Conservation (phyloP, 2,113 vertebrate genomes). For the Pao palembangensis region DNA sequence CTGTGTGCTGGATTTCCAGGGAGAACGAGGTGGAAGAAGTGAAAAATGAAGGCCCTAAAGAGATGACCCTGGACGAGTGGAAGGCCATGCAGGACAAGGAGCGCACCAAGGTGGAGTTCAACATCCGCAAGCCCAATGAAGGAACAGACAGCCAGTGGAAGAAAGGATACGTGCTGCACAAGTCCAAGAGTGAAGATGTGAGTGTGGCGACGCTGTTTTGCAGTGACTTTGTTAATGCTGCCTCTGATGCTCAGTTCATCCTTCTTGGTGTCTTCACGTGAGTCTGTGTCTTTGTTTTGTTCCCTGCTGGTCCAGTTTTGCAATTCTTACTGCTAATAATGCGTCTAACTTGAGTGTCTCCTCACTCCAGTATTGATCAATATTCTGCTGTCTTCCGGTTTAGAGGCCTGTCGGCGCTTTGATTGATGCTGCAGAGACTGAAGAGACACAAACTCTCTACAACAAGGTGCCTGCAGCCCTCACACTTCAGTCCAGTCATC, state of each 20-base stretch:
- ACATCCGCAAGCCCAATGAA: conserved; percentile 98
- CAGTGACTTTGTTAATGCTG: not conserved
- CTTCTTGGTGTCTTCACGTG: too few species aligned
- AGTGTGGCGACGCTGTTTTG: conserved; percentile 23
- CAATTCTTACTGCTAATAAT: not conserved
- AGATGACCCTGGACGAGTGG: conserved; percentile 99
- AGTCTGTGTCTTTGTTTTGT: too few species aligned
- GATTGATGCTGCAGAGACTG: conserved; percentile 62
- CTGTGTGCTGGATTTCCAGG: conserved; percentile 61
- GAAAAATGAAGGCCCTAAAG: conserved; percentile 94
- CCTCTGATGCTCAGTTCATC: too few species aligned
- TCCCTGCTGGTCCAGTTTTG: too few species aligned
- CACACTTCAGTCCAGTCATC: conserved; percentile 1
- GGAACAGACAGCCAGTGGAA: conserved; percentile 97
- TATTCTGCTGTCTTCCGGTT: not conserved
- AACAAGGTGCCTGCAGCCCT: conserved; percentile 50
- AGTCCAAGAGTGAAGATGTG: conserved; percentile 98
- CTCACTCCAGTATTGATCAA: not conserved
- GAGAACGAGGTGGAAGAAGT: conserved; percentile 97
- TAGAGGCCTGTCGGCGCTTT: conserved; percentile 72
- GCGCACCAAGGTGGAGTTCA: conserved; percentile 96
- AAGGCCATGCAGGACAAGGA: conserved; percentile 99
- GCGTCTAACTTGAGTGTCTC: too few species aligned
- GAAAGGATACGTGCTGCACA: conserved; percentile 97
- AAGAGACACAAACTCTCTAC: conserved; percentile 49